phyloP scores from a whole-genome alignment of 2,113 vertebrate species.

The Sinocyclocheilus grahami region DNA sequence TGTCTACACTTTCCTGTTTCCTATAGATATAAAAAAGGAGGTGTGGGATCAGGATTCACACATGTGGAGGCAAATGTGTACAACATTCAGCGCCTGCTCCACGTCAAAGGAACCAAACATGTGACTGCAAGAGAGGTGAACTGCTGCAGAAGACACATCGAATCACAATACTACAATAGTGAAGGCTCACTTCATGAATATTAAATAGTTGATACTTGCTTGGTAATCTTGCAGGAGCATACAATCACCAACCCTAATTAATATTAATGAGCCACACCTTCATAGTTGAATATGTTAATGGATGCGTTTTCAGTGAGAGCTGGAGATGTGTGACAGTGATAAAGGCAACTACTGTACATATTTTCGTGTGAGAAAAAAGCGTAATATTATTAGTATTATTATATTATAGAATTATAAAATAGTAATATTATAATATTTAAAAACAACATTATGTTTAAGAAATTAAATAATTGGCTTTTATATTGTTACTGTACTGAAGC shows the following conservation, averaged over 20 bases:
- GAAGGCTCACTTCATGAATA: neutral
- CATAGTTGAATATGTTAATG: slow-evolving; percentile 2
- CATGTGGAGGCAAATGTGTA: slow-evolving; percentile 89
- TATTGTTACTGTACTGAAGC: too few species aligned
- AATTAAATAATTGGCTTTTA: too few species aligned
- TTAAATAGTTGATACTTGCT: neutral
- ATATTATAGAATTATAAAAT: too few species aligned
- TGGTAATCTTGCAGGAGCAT: neutral
- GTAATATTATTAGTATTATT: neutral
- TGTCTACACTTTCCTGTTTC: neutral
- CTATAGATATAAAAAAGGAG: slow-evolving; percentile 90
- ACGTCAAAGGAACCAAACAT: slow-evolving; percentile 85
- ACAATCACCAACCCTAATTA: neutral
- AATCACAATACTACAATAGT: neutral
- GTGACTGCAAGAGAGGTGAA: slow-evolving; percentile 85
- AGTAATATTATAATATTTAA: too few species aligned
- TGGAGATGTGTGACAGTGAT: neutral
- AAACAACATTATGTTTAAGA: too few species aligned
- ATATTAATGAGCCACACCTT: neutral
- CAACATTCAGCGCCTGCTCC: slow-evolving; percentile 85
- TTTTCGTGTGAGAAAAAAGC: neutral
- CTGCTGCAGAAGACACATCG: neutral
- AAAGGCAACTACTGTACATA: neutral
- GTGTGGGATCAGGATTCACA: slow-evolving; percentile 85
- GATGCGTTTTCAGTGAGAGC: neutral